These are phyloP conservation scores for Ptychobarbus kaznakovi DNA, from an alignment of 2,797 vertebrate genomes.

Conservation along the genomic window DNA sequence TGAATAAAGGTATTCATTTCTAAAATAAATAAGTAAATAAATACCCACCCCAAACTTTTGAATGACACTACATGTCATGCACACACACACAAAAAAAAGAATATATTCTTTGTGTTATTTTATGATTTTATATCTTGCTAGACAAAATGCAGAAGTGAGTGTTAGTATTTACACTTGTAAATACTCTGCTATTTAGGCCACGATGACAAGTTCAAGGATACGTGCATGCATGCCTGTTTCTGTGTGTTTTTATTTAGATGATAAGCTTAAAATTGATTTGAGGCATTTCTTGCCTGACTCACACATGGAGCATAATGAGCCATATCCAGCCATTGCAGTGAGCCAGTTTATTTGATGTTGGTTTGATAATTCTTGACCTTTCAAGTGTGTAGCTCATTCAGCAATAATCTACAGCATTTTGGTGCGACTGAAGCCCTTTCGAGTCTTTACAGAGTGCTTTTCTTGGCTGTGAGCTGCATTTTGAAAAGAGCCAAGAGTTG, in stretches of 20 bases:
- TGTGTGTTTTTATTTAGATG: not conserved
- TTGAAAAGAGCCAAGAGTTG: constrained; percentile 33
- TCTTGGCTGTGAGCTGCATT: constrained; percentile 46
- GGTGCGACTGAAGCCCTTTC: constrained; percentile 6
- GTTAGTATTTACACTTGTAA: not conserved
- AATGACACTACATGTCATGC: not conserved
- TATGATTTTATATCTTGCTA: not conserved
- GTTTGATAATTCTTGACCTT: constrained; percentile 28
- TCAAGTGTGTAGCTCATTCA: constrained; percentile 5
- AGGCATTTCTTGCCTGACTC: constrained; percentile 7
- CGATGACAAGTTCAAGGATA: not conserved
- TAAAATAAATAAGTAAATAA: not conserved
- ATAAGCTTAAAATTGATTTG: constrained; percentile 8
- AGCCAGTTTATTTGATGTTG: not conserved
- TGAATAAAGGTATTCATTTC: not conserved
- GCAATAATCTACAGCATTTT: constrained; percentile 1
- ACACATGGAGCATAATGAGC: not conserved
- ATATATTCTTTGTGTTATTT: not conserved
- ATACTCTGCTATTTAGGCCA: not conserved
- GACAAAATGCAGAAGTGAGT: not conserved
- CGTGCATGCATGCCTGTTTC: not conserved
- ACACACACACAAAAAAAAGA: not conserved
- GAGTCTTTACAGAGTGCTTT: constrained; percentile 24
- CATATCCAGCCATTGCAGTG: not conserved
- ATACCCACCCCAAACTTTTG: not conserved